phyloP scores from a whole-genome alignment of 2,113 vertebrate species.

The Sapayoa aenigma region DNA sequence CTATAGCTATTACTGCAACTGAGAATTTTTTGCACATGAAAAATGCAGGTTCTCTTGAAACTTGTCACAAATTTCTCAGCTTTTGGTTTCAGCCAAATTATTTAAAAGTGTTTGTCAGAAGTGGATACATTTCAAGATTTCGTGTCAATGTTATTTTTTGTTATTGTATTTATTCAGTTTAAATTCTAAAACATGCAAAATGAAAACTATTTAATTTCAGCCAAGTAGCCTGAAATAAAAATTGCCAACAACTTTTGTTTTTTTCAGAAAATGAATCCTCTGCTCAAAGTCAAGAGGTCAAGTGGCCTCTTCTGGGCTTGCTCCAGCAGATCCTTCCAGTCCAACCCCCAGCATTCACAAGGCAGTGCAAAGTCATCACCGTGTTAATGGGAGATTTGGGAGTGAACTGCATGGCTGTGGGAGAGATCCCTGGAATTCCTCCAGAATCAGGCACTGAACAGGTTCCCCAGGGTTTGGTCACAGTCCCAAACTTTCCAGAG shows the following conservation, averaged over 20 bases:
- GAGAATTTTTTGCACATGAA: background rate
- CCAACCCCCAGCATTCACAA: background rate
- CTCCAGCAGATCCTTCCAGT: background rate
- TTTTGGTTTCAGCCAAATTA: background rate
- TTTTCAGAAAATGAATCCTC: too few relatives aligned
- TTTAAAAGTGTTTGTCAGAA: background rate
- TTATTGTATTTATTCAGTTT: too few relatives aligned
- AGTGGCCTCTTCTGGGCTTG: background rate
- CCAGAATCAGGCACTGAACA: background rate
- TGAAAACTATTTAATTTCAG: too few relatives aligned
- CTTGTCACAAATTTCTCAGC: background rate
- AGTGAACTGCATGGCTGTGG: background rate
- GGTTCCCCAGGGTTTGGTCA: background rate
- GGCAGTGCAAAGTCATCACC: background rate
- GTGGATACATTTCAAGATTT: background rate
- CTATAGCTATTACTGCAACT: background rate
- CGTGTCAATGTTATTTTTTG: background rate
- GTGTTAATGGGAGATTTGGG: rapidly evolving
- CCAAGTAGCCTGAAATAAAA: too few relatives aligned
- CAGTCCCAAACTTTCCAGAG: background rate
- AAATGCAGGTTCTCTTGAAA: background rate
- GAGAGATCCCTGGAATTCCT: background rate
- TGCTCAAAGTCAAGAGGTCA: too few relatives aligned
- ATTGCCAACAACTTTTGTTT: too few relatives aligned
- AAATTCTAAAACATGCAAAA: too few relatives aligned